Evolutionary conservation across 92 coral and sea anemone genomes (phyloP).

Genomic region (Parazoanthus darwini): DNA sequence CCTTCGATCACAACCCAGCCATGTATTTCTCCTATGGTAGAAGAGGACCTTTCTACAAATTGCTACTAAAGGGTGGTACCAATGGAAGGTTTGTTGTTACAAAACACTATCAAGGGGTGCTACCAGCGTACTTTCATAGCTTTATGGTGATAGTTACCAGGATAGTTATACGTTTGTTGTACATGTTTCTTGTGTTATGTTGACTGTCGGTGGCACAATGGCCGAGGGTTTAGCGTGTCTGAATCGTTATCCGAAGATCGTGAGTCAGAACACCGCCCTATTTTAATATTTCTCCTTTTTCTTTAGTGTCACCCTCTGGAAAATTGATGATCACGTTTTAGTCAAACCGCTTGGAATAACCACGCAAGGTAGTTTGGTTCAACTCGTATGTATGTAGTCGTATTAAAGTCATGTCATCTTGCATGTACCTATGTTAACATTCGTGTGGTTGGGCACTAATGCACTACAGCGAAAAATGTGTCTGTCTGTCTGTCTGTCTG

Average conservation of each 20-base stretch:
- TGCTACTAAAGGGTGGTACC: constrained; percentile 82
- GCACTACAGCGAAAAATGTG: too few relatives aligned
- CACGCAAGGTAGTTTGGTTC: constrained; percentile 25
- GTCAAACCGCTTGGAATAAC: constrained; percentile 25
- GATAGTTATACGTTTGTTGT: too few relatives aligned
- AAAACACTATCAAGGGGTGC: constrained; percentile 4
- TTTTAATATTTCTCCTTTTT: background rate
- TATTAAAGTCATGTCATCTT: background rate
- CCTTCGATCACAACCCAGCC: constrained; percentile 66
- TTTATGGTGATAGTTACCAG: too few relatives aligned
- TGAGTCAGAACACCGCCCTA: background rate
- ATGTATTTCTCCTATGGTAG: constrained; percentile 96
- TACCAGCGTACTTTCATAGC: background rate
- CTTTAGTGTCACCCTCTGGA: constrained; percentile 69
- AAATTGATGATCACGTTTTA: constrained; percentile 51
- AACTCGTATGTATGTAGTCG: background rate
- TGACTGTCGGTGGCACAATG: too few relatives aligned
- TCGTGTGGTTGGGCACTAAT: background rate
- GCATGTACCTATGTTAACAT: background rate
- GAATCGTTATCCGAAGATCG: too few relatives aligned
- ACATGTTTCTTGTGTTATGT: too few relatives aligned
- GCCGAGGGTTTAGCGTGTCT: too few relatives aligned
- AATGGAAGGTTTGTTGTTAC: constrained; percentile 66
- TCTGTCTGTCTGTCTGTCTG: too few relatives aligned
- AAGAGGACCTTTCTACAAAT: constrained; percentile 93